A percentile compares a stretch with the other conserved stretches of the same genome.
Conservation (phyloP, 2,888 invertebrate species). For the Oligia strigilis region DNA sequence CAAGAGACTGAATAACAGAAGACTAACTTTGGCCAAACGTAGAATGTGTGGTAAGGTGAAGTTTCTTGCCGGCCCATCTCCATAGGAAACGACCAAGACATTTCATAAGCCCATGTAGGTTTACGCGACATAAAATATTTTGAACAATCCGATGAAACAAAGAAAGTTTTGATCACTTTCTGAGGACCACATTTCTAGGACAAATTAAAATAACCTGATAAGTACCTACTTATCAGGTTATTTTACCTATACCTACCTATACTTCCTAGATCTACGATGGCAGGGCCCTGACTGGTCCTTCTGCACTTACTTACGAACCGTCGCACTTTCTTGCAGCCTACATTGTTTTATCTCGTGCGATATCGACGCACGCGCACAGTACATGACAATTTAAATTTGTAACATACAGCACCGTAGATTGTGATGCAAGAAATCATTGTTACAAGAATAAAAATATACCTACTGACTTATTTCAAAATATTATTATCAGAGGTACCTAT, state of each 20-base stretch:
- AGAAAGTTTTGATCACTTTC: not conserved
- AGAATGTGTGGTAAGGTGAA: not conserved
- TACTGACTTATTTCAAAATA: not conserved
- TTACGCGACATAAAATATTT: no score
- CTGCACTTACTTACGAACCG: slow-evolving; percentile 18
- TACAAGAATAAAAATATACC: not conserved
- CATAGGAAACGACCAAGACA: not conserved
- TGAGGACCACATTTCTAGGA: not conserved
- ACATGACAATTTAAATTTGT: slow-evolving; percentile 39
- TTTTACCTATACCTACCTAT: no score
- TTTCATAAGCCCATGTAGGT: not conserved
- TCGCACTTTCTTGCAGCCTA: slow-evolving; percentile 72
- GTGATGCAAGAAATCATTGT: slow-evolving; percentile 13
- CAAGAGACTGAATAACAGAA: not conserved
- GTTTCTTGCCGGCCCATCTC: not conserved
- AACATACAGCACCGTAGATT: slow-evolving; percentile 41
- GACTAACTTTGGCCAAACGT: not conserved
- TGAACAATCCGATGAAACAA: not conserved
- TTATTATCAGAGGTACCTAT: not conserved
- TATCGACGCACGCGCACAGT: slow-evolving; percentile 65
- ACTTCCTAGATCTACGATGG: not conserved
- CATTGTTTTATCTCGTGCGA: slow-evolving; percentile 74
- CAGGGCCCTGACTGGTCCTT: slow-evolving; percentile 1
- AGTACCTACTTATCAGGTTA: no score
- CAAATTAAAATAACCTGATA: not conserved